Base-by-base conservation (phyloP, 1,140 invertebrate genomes). In the Ephestia elutella region DNA sequence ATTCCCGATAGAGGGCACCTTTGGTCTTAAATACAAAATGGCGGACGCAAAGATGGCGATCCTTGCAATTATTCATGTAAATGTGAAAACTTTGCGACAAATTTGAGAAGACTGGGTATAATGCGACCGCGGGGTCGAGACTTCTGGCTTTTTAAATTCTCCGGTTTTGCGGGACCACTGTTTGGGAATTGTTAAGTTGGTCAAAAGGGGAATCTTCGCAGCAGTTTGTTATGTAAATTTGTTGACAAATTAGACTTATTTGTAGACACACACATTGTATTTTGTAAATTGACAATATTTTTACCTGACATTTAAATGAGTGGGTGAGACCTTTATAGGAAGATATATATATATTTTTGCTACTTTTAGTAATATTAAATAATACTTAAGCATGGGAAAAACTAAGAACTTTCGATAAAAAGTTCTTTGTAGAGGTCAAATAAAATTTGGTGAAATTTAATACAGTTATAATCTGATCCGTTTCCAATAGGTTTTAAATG, bases 11-110 rank as follows among this genome's bases (percentile, higher is more conserved):
- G 13, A 17, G 10, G 19, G 50, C 50, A n/a, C 20, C 50, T 53
- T 53, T 53, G 50, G 28, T 20, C 28, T 44, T 21, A 25, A 25
- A 53, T 18, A 53, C 50, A 53, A 53, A 17, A 44, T 44, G 50
- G 50, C 20, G 50, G 20, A 21, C 4, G 38, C 55, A 54, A 62
- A 62, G 55, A 62, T 62, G 60, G 56, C 44, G 53, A 38, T 54
- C 60, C 53, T 35, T 0, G 62, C 28, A 63, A 63, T 63, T 63
- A 63, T 63, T 63, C 62, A 63, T 63, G 62, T 63, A 63, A 63
- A 63, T 63, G 62, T 63, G 17, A 7, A 35, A 68, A 68, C 50
- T 68, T 68, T 32, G 11, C 35, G 56, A 62, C 60, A 60, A 66
- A 66, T 62, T 66, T 25, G 60, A 48, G 51, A 62, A 62, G 15